Evolutionary conservation across 2,888 invertebrate species (phyloP).

Genomic region (Craniophora ligustri): DNA sequence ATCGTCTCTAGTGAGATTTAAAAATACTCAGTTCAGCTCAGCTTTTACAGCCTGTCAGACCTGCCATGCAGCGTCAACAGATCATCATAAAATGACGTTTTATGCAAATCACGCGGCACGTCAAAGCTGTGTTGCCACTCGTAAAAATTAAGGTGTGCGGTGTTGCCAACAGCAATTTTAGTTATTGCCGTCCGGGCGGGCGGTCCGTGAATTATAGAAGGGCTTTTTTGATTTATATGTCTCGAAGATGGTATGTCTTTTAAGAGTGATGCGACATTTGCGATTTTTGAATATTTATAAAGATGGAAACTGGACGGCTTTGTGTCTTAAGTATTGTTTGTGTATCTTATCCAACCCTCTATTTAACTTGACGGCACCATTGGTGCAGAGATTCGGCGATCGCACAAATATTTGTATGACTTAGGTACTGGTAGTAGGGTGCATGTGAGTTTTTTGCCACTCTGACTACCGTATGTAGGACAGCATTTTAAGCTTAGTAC

Average conservation of each 20-base stretch:
- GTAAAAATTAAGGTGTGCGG: conserved; percentile 55
- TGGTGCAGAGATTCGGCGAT: too few species aligned
- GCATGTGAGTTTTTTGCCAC: too few species aligned
- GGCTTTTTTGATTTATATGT: conserved; percentile 49
- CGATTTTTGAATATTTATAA: conserved; percentile 28
- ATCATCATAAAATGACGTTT: conserved; percentile 42
- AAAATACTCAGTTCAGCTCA: not conserved
- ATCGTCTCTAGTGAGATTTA: too few species aligned
- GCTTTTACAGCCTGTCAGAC: conserved; percentile 1
- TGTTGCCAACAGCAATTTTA: conserved; percentile 52
- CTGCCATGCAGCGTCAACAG: conserved; percentile 30
- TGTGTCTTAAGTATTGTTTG: not conserved
- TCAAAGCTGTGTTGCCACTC: conserved; percentile 54
- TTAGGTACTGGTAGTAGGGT: too few species aligned
- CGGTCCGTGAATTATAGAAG: conserved; percentile 58
- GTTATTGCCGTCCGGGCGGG: conserved; percentile 56
- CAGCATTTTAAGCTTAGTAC: too few species aligned
- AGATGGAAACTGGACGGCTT: conserved; percentile 6
- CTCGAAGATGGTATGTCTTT: conserved; percentile 40
- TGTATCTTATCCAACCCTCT: too few species aligned
- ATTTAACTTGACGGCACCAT: too few species aligned
- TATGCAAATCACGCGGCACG: conserved; percentile 50
- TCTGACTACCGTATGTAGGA: too few species aligned
- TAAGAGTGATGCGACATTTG: conserved; percentile 50
- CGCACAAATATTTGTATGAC: too few species aligned